phyloP scores from a whole-genome alignment of 2,113 vertebrate genomes.

The Hystrix cristata region DNA sequence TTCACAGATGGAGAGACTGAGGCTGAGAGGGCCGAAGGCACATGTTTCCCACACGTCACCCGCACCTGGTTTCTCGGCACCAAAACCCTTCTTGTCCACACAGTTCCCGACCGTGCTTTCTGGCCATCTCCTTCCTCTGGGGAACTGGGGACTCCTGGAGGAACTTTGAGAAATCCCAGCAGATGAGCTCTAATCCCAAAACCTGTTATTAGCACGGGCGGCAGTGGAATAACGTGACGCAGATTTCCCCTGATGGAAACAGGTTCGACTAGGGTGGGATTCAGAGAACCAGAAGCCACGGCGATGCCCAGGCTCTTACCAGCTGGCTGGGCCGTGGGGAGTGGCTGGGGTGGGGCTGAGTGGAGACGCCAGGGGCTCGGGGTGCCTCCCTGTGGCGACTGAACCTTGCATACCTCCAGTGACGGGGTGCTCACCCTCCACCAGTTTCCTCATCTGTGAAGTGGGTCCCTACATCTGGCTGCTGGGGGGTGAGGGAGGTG shows the following conservation, averaged over 20 bases:
- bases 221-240: not conserved
- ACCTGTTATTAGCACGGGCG: not conserved
- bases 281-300: not conserved
- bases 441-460: not conserved
- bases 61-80: not conserved
- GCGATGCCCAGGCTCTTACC: not conserved
- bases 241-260: not conserved
- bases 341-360: not conserved
- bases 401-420: not conserved
- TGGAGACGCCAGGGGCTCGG: not conserved
- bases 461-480: not conserved
- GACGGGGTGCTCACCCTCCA: not conserved
- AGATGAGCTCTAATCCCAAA: conserved; percentile 60
- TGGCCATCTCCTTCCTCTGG: not conserved
- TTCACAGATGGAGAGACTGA: not conserved
- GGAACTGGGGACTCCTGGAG: conserved; percentile 60
- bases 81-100: not conserved
- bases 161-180: conserved; percentile 63
- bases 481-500: rapidly evolving
- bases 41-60: not conserved
- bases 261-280: not conserved
- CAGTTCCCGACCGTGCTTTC: not conserved
- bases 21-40: not conserved
- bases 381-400: not conserved
- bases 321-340: too few species aligned